phyloP scores from a whole-genome alignment of 1,140 invertebrate genomes.

The Bombyx mori region DNA sequence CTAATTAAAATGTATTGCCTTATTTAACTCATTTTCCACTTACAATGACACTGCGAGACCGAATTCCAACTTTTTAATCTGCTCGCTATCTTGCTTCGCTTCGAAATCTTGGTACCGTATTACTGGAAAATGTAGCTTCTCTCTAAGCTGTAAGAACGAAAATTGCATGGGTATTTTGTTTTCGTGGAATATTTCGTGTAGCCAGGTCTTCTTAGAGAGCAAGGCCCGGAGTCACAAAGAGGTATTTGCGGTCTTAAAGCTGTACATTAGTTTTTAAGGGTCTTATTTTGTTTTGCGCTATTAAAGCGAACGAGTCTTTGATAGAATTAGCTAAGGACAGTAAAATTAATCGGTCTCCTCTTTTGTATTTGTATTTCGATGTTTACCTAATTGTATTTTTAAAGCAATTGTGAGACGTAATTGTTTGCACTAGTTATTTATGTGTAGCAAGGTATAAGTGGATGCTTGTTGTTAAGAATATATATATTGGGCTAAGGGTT shows the following conservation, averaged over 20 bases:
- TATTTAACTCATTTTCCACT: conserved; percentile 71
- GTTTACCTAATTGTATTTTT: no score
- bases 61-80: conserved; percentile 68
- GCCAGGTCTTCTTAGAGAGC: conserved; percentile 32
- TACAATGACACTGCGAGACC: conserved; percentile 65
- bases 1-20: conserved; percentile 71
- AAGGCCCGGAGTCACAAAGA: conserved; percentile 59
- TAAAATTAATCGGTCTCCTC: conserved; percentile 60
- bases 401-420: no score
- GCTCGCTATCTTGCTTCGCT: conserved; percentile 41
- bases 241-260: conserved; percentile 67
- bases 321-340: conserved; percentile 62
- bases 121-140: conserved; percentile 21
- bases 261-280: conserved; percentile 69
- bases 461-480: no score
- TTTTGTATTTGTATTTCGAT: background rate
- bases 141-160: conserved; percentile 1
- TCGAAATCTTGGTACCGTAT: conserved; percentile 23
- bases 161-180: conserved; percentile 11
- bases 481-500: no score
- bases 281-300: conserved; percentile 65
- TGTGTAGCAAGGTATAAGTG: no score
- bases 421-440: no score
- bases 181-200: conserved; percentile 39
- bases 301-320: conserved; percentile 53